A percentile compares a stretch with the other conserved stretches of the same genome.
Evolutionary conservation across 1,140 invertebrate species (phyloP).

Genomic region (Drosophila kohkoa): DNA sequence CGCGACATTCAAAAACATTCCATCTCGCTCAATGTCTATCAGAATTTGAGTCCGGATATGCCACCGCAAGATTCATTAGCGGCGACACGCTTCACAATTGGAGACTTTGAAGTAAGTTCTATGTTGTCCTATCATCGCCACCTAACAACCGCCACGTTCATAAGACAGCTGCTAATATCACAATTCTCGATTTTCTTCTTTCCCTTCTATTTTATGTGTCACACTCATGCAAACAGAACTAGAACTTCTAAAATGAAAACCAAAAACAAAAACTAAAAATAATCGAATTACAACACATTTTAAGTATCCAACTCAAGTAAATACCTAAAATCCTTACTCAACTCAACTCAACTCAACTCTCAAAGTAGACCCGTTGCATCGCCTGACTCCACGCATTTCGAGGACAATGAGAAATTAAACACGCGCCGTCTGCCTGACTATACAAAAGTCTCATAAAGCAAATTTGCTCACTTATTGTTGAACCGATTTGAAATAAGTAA

Average conservation of each 20-base stretch:
- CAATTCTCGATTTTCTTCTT: constrained; percentile 58
- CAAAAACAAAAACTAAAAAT: neutral
- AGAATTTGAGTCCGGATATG: constrained; percentile 88
- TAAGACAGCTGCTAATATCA: constrained; percentile 64
- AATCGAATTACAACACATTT: constrained; percentile 10
- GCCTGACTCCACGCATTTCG: constrained; percentile 32
- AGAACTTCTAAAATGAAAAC: constrained; percentile 48
- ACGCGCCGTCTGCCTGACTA: constrained; percentile 42
- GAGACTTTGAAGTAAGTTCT: constrained; percentile 87
- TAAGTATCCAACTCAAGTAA: constrained; percentile 14
- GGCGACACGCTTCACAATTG: constrained; percentile 87
- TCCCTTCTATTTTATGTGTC: constrained; percentile 44
- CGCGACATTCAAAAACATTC: constrained; percentile 30
- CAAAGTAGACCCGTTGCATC: constrained; percentile 38
- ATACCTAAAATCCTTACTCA: constrained; percentile 24
- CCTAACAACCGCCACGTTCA: constrained; percentile 9
- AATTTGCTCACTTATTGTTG: constrained; percentile 25
- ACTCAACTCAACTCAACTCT: neutral
- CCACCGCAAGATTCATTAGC: constrained; percentile 86
- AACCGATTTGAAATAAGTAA: constrained; percentile 27
- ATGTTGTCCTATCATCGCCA: constrained; percentile 43
- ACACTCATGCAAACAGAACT: constrained; percentile 65
- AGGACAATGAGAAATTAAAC: constrained; percentile 42
- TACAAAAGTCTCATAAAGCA: neutral
- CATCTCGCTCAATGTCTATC: constrained; percentile 65